These are phyloP conservation scores for Athetis lepigone DNA, from an alignment of 2,888 invertebrate genomes.

Conservation along the genomic window DNA sequence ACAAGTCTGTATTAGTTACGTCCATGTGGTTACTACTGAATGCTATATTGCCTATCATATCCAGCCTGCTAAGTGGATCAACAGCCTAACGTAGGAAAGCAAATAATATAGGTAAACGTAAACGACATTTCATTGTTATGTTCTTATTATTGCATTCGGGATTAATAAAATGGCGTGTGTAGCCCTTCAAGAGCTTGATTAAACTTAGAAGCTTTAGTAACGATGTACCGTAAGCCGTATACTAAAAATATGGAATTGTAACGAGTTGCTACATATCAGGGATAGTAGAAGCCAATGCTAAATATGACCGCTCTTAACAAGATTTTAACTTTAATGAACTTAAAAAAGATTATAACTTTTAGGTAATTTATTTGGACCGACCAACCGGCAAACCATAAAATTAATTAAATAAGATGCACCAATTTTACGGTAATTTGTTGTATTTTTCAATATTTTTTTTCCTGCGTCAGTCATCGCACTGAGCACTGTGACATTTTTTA, in stretches of 20 bases:
- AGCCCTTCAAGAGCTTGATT: conserved; percentile 34
- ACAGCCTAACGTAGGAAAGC: conserved; percentile 20
- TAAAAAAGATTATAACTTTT: background rate
- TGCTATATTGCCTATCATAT: background rate
- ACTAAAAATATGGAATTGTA: background rate
- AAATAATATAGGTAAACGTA: conserved; percentile 62
- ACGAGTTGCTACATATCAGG: too few relatives aligned
- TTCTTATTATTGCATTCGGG: conserved; percentile 55
- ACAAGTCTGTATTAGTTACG: conserved; percentile 14
- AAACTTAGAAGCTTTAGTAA: conserved; percentile 29
- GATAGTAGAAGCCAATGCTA: background rate
- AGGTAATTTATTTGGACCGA: too few relatives aligned
- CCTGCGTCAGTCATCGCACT: too few relatives aligned
- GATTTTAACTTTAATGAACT: background rate
- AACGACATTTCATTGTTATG: conserved; percentile 66
- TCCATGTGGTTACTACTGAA: background rate
- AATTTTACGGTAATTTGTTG: too few relatives aligned
- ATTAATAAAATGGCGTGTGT: conserved; percentile 40
- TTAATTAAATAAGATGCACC: too few relatives aligned
- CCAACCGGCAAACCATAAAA: too few relatives aligned
- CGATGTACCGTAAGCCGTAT: background rate
- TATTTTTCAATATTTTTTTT: too few relatives aligned
- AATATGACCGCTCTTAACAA: background rate
- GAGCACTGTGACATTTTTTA: too few relatives aligned
- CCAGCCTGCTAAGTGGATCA: conserved; percentile 14